A percentile compares a stretch with the other conserved stretches of the same genome.
Conservation (phyloP, 2,888 invertebrate species). For the Cantharis rustica region DNA sequence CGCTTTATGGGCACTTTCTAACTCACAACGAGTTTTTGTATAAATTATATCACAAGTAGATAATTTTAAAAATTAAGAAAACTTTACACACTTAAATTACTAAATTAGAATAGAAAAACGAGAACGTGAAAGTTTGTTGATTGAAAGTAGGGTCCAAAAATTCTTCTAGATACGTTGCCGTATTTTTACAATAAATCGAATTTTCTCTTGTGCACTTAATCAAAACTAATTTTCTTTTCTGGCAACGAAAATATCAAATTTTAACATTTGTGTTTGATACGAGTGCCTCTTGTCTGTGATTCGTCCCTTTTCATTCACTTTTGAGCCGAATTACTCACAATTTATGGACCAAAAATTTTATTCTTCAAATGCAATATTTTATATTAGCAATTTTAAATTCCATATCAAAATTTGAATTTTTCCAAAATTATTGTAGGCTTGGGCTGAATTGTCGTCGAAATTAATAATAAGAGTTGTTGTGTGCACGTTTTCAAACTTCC, state of each 20-base stretch:
- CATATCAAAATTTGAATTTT: background rate
- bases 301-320: conserved; percentile 43
- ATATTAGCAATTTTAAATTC: background rate
- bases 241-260: background rate
- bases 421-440: background rate
- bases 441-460: background rate
- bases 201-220: background rate
- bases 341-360: conserved; percentile 34
- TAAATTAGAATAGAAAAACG: background rate
- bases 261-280: conserved; percentile 21
- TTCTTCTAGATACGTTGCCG: background rate
- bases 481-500: background rate
- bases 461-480: background rate
- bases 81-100: conserved; percentile 7
- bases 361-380: background rate
- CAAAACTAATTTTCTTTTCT: background rate
- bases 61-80: background rate
- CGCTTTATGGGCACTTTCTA: conserved; percentile 18
- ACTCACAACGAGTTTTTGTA: conserved; percentile 28
- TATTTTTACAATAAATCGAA: background rate
- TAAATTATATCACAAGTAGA: conserved; percentile 7
- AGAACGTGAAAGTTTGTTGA: conserved; percentile 14
- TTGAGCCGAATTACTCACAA: conserved; percentile 39
- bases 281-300: conserved; percentile 56
- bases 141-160: conserved; percentile 30